Percentiles rank a stretch among this genome's conserved stretches.
phyloP scores from a whole-genome alignment of 2,113 vertebrate genomes.

The Poeciliopsis retropinna region DNA sequence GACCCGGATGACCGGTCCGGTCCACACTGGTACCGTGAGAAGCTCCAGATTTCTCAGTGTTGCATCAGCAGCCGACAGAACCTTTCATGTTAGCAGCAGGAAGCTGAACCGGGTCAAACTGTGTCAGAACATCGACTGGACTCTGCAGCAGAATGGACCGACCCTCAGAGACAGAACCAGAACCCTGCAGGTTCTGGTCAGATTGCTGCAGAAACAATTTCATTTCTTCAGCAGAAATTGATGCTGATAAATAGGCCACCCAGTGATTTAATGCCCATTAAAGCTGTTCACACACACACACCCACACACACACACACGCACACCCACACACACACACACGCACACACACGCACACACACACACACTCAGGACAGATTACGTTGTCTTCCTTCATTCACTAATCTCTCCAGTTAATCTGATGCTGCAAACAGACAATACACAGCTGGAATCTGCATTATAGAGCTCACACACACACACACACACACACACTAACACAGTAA shows the following conservation, averaged over 20 bases:
- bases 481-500: background rate
- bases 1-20: too few species aligned
- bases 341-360: background rate
- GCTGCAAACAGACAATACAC: conserved; percentile 52
- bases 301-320: too few species aligned
- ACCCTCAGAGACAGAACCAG: background rate
- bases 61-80: background rate
- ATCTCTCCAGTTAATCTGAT: conserved; percentile 65
- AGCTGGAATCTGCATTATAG: conserved; percentile 36
- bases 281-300: background rate
- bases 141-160: background rate
- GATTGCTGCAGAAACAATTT: background rate
- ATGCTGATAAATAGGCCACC: background rate
- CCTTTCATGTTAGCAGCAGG: background rate
- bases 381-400: conserved; percentile 56
- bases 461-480: conserved; percentile 21
- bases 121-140: background rate
- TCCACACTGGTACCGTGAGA: background rate
- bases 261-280: background rate
- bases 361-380: conserved; percentile 31
- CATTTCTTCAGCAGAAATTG: background rate
- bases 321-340: background rate
- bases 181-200: background rate
- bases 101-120: background rate
- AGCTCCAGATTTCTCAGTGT: background rate